Percentiles rank a stretch among this genome's conserved stretches.
phyloP scores from a whole-genome alignment of 1,140 invertebrate genomes.

The Galleria mellonella region DNA sequence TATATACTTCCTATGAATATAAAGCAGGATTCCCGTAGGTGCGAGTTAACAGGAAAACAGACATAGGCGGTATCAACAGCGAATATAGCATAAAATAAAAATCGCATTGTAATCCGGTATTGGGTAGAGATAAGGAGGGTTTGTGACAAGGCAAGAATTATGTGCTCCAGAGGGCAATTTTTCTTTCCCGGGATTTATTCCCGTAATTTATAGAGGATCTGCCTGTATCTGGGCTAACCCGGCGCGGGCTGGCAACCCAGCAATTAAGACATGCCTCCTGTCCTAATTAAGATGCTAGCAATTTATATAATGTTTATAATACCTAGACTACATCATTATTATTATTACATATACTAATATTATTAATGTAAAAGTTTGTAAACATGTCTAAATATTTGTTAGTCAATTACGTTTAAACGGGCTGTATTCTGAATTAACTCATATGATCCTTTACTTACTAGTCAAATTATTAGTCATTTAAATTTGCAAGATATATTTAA shows the following conservation, averaged over 20 bases:
- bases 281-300: conserved; percentile 30
- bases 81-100: conserved; percentile 69
- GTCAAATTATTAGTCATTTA: too few species aligned
- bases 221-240: conserved; percentile 69
- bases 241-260: conserved; percentile 40
- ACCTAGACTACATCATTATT: background rate
- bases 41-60: conserved; percentile 13
- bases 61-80: conserved; percentile 28
- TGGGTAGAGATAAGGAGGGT: conserved; percentile 70
- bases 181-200: conserved; percentile 73
- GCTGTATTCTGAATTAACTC: too few species aligned
- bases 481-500: too few species aligned
- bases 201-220: conserved; percentile 72
- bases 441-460: too few species aligned
- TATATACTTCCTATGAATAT: background rate
- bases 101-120: conserved; percentile 73
- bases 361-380: too few species aligned
- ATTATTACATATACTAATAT: too few species aligned
- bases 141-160: conserved; percentile 75
- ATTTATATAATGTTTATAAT: conserved; percentile 1
- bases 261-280: conserved; percentile 50
- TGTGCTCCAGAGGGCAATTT: conserved; percentile 74
- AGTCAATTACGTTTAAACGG: too few species aligned
- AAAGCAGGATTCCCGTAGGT: conserved; percentile 6
- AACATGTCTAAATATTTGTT: too few species aligned